Percentiles rank a stretch among this genome's conserved stretches.
These are phyloP conservation scores for Pristionchus mayeri DNA, from an alignment of 2,888 invertebrate species.

Conservation along the genomic window DNA sequence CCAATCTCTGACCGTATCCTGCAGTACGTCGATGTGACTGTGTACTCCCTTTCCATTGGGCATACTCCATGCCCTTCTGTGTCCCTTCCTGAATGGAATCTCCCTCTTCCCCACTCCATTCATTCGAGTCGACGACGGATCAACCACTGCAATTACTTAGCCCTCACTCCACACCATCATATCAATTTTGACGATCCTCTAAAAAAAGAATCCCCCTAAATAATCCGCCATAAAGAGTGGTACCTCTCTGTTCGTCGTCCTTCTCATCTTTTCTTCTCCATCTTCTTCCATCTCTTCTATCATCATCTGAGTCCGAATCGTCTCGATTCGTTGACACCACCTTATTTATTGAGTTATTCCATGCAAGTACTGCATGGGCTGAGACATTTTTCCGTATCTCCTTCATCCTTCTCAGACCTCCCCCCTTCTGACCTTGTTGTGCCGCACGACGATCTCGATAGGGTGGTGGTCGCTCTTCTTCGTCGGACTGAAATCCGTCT, in stretches of 20 bases:
- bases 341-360: too few species aligned
- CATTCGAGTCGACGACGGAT: neutral
- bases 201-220: too few species aligned
- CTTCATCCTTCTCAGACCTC: too few species aligned
- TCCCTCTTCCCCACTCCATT: neutral
- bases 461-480: conserved; percentile 60
- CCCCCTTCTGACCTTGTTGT: too few species aligned
- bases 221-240: too few species aligned
- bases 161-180: too few species aligned
- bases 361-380: too few species aligned
- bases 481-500: conserved; percentile 39
- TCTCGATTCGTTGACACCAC: conserved; percentile 48
- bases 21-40: conserved; percentile 70
- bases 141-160: neutral
- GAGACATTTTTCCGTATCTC: too few species aligned
- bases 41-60: conserved; percentile 71
- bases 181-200: too few species aligned
- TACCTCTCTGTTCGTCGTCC: conserved; percentile 51
- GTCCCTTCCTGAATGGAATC: conserved; percentile 66
- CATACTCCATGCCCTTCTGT: conserved; percentile 75
- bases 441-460: conserved; percentile 72
- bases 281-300: conserved; percentile 5
- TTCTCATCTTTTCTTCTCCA: conserved; percentile 39
- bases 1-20: conserved; percentile 62
- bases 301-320: conserved; percentile 44